Base-by-base conservation (phyloP, 1,140 invertebrate species). In the Caenorhabditis tropicalis region DNA sequence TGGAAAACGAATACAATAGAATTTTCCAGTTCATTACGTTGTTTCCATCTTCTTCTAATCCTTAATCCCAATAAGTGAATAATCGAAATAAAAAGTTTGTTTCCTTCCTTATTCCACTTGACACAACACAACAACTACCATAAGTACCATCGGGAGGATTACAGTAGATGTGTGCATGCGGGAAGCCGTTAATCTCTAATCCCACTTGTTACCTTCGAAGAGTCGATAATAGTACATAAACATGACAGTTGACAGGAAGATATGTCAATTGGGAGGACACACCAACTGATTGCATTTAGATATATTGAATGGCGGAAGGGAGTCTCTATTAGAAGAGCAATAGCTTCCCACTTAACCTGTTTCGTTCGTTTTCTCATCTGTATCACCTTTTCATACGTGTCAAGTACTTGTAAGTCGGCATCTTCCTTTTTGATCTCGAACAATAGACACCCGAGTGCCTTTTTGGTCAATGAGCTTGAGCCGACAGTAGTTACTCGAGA, bases 141-240 rank as follows among this genome's bases (percentile, higher is more conserved):
- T 33, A 70, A 70, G 60, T 70, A 70, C 43, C 4, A 46, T 10
- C 0, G 7, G 27, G 10, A n/a, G 60, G 60, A 70, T 70, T 70
- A 70, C 60, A 36, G 60, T 70, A 70, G 60, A n/a, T n/a, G 15
- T 4, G 19, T 16, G 49, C 19, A 70, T 70, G 60, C 60, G 60
- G 60, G 60, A 70, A 70, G 60, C 60, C 60, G 60, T 70, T 70
- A 70, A 70, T 70, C 60, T 36, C 60, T 70, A 70, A 70, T 70
- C n/a, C 60, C 60, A 70, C 60, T 70, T 70, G 60, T 70, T 51
- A 51, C 49, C n/a, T 16, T 36, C 3, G n/a, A 31, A 7, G 21
- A 27, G n/a, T n/a, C 21, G 53, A 58, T 70, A 36, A 70, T 36
- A 70, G 33, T 70, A 19, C 60, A 70, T 70, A 70, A 70, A 70